Evolutionary conservation across 2,113 vertebrate species (phyloP).

Genomic region (Glaucidium brasilianum): DNA sequence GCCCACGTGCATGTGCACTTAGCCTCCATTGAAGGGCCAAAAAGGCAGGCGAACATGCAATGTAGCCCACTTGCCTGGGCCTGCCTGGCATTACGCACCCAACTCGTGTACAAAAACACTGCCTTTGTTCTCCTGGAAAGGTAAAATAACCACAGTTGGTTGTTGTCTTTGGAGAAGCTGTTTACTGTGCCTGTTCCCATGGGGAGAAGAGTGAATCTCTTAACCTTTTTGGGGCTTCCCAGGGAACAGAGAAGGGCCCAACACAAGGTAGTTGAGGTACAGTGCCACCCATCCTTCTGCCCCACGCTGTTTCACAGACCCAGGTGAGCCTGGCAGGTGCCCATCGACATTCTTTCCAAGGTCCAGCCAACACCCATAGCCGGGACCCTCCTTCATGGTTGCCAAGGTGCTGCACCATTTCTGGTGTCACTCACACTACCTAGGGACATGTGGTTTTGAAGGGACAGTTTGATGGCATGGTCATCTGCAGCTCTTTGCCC

Average conservation of each 20-base stretch:
- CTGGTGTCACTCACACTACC: not conserved
- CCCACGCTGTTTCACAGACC: not conserved
- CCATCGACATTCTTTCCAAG: rapidly evolving
- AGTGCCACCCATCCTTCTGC: not conserved
- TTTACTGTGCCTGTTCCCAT: not conserved
- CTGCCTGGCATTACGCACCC: not conserved
- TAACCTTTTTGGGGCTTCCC: not conserved
- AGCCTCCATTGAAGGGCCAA: not conserved
- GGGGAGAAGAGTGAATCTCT: not conserved
- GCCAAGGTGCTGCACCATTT: not conserved
- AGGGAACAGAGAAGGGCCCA: not conserved
- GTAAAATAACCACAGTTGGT: not conserved
- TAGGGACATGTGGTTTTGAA: not conserved
- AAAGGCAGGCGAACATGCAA: not conserved
- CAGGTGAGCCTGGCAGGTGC: not conserved
- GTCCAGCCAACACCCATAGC: not conserved
- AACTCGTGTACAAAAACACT: not conserved
- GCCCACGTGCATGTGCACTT: rapidly evolving
- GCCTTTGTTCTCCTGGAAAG: not conserved
- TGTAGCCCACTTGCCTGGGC: not conserved
- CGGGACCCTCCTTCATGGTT: not conserved
- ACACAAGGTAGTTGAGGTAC: not conserved
- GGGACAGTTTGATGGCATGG: not conserved
- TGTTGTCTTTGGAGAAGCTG: not conserved
- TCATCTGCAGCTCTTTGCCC: not conserved